Evolutionary conservation across 2,113 vertebrate species (phyloP).

Genomic region (Thryonomys swinderianus): DNA sequence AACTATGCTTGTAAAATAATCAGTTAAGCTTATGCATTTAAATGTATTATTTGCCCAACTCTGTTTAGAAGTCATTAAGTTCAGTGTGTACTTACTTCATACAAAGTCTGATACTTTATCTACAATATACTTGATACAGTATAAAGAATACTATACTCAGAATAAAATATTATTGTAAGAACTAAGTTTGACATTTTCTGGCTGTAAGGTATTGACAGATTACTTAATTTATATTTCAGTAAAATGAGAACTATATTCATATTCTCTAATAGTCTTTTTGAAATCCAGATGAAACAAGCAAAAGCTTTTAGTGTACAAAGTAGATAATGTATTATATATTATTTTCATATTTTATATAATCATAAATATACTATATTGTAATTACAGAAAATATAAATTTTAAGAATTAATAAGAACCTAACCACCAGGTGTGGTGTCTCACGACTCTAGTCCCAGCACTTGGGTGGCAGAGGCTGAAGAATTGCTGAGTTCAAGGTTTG

Average conservation of each 20-base stretch:
- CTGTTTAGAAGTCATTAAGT: too few species aligned
- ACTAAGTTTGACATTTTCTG: background rate
- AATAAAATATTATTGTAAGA: background rate
- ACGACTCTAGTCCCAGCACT: too few species aligned
- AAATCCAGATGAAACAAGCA: background rate
- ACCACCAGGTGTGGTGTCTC: too few species aligned
- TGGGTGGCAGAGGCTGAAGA: too few species aligned
- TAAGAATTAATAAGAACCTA: background rate
- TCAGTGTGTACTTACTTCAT: background rate
- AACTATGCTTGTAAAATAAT: background rate
- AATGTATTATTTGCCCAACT: constrained; percentile 25
- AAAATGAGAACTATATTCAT: background rate
- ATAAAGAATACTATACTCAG: background rate
- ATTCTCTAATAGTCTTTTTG: background rate
- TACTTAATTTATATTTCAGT: background rate
- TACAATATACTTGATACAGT: background rate
- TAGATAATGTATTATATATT: background rate
- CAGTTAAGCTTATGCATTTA: background rate
- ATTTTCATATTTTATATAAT: background rate
- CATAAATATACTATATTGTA: background rate
- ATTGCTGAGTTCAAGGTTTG: too few species aligned
- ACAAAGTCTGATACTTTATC: background rate
- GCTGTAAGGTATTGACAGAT: background rate
- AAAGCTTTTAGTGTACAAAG: background rate
- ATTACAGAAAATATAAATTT: background rate